Percentiles rank a stretch among this genome's conserved stretches.
phyloP scores from a whole-genome alignment of 2,888 invertebrate genomes.

The Drosophila neonasuta region DNA sequence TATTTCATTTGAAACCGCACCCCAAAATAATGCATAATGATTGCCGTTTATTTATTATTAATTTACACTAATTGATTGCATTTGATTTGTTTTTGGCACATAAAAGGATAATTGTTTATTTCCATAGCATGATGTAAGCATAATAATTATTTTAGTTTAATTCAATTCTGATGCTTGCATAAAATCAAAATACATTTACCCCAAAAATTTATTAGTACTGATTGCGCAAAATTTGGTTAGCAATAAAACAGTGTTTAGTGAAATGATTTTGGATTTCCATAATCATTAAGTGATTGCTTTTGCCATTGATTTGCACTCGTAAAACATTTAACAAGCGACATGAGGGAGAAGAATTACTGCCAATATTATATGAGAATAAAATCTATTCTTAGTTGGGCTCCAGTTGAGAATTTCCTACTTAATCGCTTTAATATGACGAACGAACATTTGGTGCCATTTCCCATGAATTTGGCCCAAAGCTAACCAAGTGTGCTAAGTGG shows the following conservation, averaged over 20 bases:
- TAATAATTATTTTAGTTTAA: conserved; percentile 16
- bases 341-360: background rate
- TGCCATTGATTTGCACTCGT: background rate
- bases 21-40: conserved; percentile 3
- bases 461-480: conserved; percentile 1
- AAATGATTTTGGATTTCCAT: background rate
- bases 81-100: conserved; percentile 26
- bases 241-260: conserved; percentile 1
- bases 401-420: background rate
- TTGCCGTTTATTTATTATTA: conserved; percentile 47
- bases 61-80: conserved; percentile 49
- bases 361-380: background rate
- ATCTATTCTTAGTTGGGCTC: background rate
- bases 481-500: conserved; percentile 3
- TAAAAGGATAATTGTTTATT: conserved; percentile 17
- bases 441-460: background rate
- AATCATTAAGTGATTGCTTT: background rate
- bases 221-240: background rate
- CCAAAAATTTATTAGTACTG: conserved; percentile 11
- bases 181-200: conserved; percentile 7
- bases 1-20: conserved; percentile 28
- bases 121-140: background rate
- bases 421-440: background rate
- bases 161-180: background rate
- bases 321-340: background rate